Evolutionary conservation across 1,140 invertebrate genomes (phyloP), one percentile per base, ranked within the genome.

Genomic region (Zaprionus capensis): DNA sequence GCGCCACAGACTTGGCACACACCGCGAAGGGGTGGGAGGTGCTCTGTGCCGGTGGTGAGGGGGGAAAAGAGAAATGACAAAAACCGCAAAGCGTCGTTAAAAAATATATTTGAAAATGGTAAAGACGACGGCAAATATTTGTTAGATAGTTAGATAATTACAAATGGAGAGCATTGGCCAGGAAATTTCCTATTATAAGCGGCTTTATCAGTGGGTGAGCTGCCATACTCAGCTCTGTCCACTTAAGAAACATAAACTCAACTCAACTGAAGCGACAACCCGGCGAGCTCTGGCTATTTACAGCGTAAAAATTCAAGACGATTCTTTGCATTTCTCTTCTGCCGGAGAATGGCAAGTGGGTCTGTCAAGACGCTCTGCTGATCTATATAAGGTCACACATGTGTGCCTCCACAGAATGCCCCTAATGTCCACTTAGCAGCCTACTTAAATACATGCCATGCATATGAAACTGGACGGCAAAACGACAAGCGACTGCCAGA

Each of bases 391-490:
- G 81, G 84, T 87, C 84, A 72, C 77, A 80, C 73, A 81, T 83
- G 76, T 88, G 83, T 81, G 80, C 74, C 68, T 78, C 61, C 65
- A 68, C 66, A 78, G 81, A 76, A 88, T 87, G 84, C 84, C 81
- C 84, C 84, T 88, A 84, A 87, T 87, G 84, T 84, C 84, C 84
- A 88, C 84, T 87, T 81, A 79, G 71, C 84, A 78, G 81, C 81
- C 84, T 81, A 84, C 81, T 88, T 88, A 81, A 87, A 83, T 71
- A 88, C 84, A 88, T 81, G 81, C 65, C 84, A 70, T 88, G 81
- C 84, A 83, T 88, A 81, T 81, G 67, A 80, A 86, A 72, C 79
- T 80, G 80, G 72, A 55, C 34, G 64, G 34, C 44, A 20, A 51
- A 53, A 65, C 49, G 62, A 41, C 49, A 57, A 51, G 38, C 34